These are phyloP conservation scores for Salmo trutta DNA, from an alignment of 2,797 vertebrate species.

Conservation along the genomic window DNA sequence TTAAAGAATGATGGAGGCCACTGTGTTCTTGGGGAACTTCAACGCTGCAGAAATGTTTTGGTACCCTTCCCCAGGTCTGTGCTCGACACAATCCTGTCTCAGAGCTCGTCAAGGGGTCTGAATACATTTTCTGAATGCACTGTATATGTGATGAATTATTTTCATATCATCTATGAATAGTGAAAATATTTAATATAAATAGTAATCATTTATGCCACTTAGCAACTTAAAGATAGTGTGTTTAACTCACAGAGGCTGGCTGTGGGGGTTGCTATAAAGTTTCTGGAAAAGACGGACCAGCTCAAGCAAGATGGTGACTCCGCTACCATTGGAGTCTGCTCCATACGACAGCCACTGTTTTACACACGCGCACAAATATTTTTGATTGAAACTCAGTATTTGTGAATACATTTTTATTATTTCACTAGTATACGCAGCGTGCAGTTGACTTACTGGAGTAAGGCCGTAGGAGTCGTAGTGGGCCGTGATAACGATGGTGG, in stretches of 20 bases:
- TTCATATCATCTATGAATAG: too few relatives aligned
- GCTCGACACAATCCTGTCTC: too few relatives aligned
- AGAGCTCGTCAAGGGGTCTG: too few relatives aligned
- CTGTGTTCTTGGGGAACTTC: too few relatives aligned
- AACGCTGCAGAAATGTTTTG: too few relatives aligned
- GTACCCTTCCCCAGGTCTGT: too few relatives aligned
- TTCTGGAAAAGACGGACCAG: slow-evolving; percentile 78
- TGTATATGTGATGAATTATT: too few relatives aligned
- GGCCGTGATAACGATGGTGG: slow-evolving; percentile 79
- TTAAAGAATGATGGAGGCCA: too few relatives aligned
- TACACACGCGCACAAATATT: slow-evolving; percentile 15
- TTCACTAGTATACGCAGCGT: background rate
- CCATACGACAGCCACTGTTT: slow-evolving; percentile 80
- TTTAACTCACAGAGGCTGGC: slow-evolving; percentile 72
- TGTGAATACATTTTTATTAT: background rate
- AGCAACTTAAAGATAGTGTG: too few relatives aligned
- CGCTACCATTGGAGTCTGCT: slow-evolving; percentile 82
- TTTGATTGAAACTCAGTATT: background rate
- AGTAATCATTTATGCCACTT: too few relatives aligned
- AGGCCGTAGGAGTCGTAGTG: slow-evolving; percentile 82
- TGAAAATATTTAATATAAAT: too few relatives aligned
- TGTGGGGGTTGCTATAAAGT: slow-evolving; percentile 72
- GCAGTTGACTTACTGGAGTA: slow-evolving; percentile 72
- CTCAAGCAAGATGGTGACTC: slow-evolving; percentile 77
- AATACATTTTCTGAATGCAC: too few relatives aligned